Conservation (phyloP, 1,140 invertebrate species). For the Zaprionus davidi region DNA sequence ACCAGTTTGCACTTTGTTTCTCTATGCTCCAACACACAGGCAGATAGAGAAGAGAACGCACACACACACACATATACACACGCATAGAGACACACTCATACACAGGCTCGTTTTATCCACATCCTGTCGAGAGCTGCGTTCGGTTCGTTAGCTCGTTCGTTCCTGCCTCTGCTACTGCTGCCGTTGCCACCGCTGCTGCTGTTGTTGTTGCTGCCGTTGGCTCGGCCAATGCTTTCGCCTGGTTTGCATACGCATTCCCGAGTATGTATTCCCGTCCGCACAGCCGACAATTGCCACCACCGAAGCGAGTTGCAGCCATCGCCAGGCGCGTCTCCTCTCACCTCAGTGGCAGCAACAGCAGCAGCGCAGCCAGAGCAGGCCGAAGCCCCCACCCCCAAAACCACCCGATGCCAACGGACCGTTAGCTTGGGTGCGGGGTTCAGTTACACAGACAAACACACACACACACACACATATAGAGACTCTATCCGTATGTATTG, state of each 20-base stretch:
- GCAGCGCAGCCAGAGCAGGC: slow-evolving; percentile 43
- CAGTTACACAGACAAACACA: slow-evolving; percentile 45
- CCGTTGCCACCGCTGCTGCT: slow-evolving; percentile 6
- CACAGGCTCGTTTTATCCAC: slow-evolving; percentile 68
- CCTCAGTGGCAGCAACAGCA: slow-evolving; percentile 32
- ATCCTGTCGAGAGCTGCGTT: slow-evolving; percentile 68
- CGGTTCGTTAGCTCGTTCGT: slow-evolving; percentile 62
- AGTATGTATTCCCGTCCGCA: slow-evolving; percentile 40
- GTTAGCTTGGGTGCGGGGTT: slow-evolving; percentile 47
- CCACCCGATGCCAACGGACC: slow-evolving; percentile 53
- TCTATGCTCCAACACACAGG: slow-evolving; percentile 45
- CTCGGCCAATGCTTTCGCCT: slow-evolving; percentile 35
- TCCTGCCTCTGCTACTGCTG: slow-evolving; percentile 52
- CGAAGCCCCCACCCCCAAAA: slow-evolving; percentile 27
- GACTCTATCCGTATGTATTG: slow-evolving; percentile 14
- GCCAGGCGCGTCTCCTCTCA: slow-evolving; percentile 35
- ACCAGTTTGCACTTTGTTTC: slow-evolving; percentile 62
- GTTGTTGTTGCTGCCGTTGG: slow-evolving; percentile 19
- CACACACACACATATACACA: slow-evolving; percentile 1
- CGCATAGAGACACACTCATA: slow-evolving; percentile 20
- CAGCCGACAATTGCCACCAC: slow-evolving; percentile 76
- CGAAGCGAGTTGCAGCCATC: slow-evolving; percentile 43
- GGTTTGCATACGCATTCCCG: slow-evolving; percentile 53
- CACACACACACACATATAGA: background rate
- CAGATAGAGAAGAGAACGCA: slow-evolving; percentile 9